These are phyloP conservation scores for Sinohyriopsis cumingii DNA, from an alignment of 2,888 invertebrate genomes.

Conservation along the genomic window DNA sequence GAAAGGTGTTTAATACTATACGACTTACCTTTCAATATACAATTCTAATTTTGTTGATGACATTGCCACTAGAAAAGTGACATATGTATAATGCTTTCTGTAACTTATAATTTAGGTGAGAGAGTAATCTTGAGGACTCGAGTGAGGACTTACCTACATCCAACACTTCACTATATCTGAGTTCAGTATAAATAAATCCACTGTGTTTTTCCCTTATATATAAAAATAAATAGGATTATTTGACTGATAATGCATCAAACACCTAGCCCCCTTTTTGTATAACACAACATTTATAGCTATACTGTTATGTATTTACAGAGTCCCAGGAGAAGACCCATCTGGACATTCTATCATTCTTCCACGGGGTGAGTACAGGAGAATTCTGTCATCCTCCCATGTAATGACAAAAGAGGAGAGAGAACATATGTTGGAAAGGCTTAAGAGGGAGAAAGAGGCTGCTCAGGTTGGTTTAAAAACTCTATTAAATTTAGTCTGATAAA, in stretches of 20 bases:
- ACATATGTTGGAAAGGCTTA: conserved; percentile 45
- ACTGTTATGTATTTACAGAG: conserved; percentile 47
- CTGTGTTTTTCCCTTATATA: too few species aligned
- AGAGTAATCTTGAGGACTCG: too few species aligned
- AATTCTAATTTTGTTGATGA: too few species aligned
- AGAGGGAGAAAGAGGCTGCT: conserved; percentile 53
- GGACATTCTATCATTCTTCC: conserved; percentile 65
- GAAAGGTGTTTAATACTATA: too few species aligned
- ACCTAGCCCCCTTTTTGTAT: too few species aligned
- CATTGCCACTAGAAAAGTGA: too few species aligned
- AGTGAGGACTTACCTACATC: too few species aligned
- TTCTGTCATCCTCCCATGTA: conserved; percentile 58
- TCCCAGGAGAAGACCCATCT: conserved; percentile 69
- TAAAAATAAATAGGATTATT: not conserved
- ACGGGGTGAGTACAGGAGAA: conserved; percentile 61
- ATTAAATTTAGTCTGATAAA: not conserved
- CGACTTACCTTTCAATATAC: too few species aligned
- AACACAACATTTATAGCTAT: not conserved
- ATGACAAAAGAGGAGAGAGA: conserved; percentile 61
- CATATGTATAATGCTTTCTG: too few species aligned
- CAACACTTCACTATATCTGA: too few species aligned
- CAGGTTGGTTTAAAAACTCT: conserved; percentile 32
- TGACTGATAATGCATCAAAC: not conserved
- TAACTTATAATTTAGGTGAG: too few species aligned
- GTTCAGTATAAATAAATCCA: too few species aligned